Conservation (phyloP, 1,140 invertebrate genomes). For the Eueides isabella region DNA sequence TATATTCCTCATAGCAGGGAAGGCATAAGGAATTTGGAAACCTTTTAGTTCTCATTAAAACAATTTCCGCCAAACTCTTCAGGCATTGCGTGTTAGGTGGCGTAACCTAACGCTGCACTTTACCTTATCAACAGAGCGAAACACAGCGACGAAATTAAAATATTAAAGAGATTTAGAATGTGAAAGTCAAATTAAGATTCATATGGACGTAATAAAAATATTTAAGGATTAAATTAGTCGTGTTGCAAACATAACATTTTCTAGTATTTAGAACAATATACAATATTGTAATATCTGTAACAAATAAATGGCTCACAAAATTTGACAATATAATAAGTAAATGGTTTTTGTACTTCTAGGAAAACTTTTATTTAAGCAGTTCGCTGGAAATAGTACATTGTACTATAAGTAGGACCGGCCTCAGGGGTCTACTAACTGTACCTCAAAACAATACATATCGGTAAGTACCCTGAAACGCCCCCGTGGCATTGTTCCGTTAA, state of each 20-base stretch:
- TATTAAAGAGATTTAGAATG: too few relatives aligned
- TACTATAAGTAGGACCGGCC: conserved; percentile 33
- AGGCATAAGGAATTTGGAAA: too few relatives aligned
- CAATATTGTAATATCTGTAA: neutral
- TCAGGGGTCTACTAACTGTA: conserved; percentile 39
- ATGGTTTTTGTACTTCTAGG: neutral
- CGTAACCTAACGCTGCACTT: too few relatives aligned
- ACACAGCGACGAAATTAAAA: too few relatives aligned
- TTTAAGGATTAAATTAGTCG: too few relatives aligned
- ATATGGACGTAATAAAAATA: neutral
- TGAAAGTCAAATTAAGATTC: neutral
- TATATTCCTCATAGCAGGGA: too few relatives aligned
- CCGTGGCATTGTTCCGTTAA: conserved; percentile 32
- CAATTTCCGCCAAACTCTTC: too few relatives aligned
- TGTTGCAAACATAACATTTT: too few relatives aligned
- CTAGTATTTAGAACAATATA: neutral
- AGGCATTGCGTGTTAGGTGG: too few relatives aligned
- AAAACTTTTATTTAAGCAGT: neutral
- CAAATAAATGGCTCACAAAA: neutral
- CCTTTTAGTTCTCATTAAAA: too few relatives aligned
- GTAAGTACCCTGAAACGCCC: conserved; percentile 25
- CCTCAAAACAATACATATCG: conserved; percentile 38
- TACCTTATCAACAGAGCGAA: too few relatives aligned
- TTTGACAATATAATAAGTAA: neutral
- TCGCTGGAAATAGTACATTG: conserved; percentile 15